Evolutionary conservation across 1,140 invertebrate genomes (phyloP), one percentile per base, ranked within the genome.

Genomic region (Hyles euphorbiae): DNA sequence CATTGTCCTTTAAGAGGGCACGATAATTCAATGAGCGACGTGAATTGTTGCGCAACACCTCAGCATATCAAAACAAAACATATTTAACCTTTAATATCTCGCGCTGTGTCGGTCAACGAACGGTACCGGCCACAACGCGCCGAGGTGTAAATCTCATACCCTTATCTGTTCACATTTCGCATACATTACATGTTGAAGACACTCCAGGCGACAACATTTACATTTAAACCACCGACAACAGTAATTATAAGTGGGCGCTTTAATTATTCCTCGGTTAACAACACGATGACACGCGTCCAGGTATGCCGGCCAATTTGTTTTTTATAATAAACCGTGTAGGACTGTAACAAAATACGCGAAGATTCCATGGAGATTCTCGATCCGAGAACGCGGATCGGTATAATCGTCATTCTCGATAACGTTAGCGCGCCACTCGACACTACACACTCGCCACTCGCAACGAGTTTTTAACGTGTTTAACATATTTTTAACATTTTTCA

Each of bases 141-240:
- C 61, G 70, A 79, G 74, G 80, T 84, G 83, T 86, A 86, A 84
- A 86, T 84, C 83, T 84, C 73, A 64, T 67, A 72, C 66, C 67
- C 74, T 85, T 83, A 83, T 82, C 80, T 80, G 74, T 78, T 73
- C 69, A 73, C 77, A 76, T 83, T 83, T 76, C 77, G 74, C 77
- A 80, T 72, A 74, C 65, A 68, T 83, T 83, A 81, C 70, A 67
- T 34, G 61, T 63, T 72, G 74, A 86, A 79, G 76, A 84, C 72
- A 83, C 83, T 81, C 63, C 71, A 69, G 82, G 83, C 81, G 78
- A 81, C 81, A 86, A 78, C 74, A 86, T 88, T 86, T 86, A 75
- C 85, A 86, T 86, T 86, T 83, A 78, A 83, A 87, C 68, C 72
- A 76, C 76, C 72, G 60, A 66, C 56, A 65, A 60, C 58, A 65